A percentile compares a stretch with the other conserved stretches of the same genome.
Evolutionary conservation across 2,113 vertebrate species (phyloP).

Genomic region (Phrynosoma platyrhinos): DNA sequence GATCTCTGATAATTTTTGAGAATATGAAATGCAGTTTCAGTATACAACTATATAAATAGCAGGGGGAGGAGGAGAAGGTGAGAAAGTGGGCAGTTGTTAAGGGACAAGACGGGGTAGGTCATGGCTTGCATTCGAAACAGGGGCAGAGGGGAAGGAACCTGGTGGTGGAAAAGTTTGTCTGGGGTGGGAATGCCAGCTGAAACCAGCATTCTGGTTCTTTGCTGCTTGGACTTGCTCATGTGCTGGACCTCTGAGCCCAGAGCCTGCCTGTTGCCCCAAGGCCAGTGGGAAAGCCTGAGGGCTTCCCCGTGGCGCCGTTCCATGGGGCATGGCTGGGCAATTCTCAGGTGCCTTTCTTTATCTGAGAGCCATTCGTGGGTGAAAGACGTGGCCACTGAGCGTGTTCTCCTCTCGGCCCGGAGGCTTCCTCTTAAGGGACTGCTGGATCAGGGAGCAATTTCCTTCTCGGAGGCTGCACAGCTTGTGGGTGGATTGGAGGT

Average conservation of each 20-base stretch:
- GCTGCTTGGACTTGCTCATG: not conserved
- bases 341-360: not conserved
- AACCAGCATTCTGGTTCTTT: not conserved
- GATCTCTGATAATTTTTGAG: not conserved
- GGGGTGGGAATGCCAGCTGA: not conserved
- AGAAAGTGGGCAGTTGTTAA: not conserved
- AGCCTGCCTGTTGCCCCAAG: not conserved
- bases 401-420: too few species aligned
- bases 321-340: too few species aligned
- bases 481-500: too few species aligned
- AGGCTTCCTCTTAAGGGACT: too few species aligned
- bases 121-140: not conserved
- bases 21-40: not conserved
- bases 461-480: too few species aligned
- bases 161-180: not conserved
- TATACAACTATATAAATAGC: too few species aligned
- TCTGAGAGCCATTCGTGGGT: too few species aligned
- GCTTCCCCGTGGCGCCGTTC: not conserved
- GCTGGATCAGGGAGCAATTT: too few species aligned
- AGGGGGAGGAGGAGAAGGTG: not conserved
- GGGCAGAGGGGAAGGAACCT: not conserved
- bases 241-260: not conserved
- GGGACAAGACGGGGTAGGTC: too few species aligned
- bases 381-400: too few species aligned
- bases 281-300: not conserved